Evolutionary conservation across 2,888 invertebrate genomes (phyloP), one percentile per base, ranked within the genome.

Genomic region (Chesias legatella): DNA sequence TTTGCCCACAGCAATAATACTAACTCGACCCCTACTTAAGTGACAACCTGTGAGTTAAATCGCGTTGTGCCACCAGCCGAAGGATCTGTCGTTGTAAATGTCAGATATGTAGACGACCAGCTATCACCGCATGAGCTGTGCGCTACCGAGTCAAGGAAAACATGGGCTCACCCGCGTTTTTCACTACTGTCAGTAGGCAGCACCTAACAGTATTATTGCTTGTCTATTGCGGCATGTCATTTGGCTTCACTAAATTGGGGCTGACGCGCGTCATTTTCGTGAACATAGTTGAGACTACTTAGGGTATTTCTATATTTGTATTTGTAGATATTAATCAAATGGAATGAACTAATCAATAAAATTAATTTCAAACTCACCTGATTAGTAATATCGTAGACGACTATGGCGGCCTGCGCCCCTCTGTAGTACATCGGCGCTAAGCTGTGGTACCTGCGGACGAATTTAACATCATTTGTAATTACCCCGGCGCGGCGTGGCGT

Each of bases 371-470:
- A 28, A 26, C 38, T 73, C 68, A 93, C 94, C 91, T 95, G 95
- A 90, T 98, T 99, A 81, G 99, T 99, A 77, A 99, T 99, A 88
- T 99, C 99, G 89, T 99, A 99, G 46, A 99, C 99, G 68, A 99
- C 99, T 79, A 99, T 99, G 58, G 99, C 99, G 72, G 99, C 99
- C 88, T 97, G 97, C 57, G 97, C 97, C 51, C 97, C 97, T 79
- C 97, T 91, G 89, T 97, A 97, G 89, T 97, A 99, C 99, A 99
- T 99, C 21, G 99, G 99, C 56, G 99, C 99, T 89, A 99, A 92
- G 90, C 98, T 98, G 91, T 99, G 99, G 88, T 99, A 99, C 89
- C 93, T 93, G 83, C 57, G 31, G 33, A 24, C 38, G 34, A 34
- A 30, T 29, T 23, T 24, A 25, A 32, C 17, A 24, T 22, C 13